Evolutionary conservation across 2,888 invertebrate species (phyloP).

Genomic region (Drosophila limbata): DNA sequence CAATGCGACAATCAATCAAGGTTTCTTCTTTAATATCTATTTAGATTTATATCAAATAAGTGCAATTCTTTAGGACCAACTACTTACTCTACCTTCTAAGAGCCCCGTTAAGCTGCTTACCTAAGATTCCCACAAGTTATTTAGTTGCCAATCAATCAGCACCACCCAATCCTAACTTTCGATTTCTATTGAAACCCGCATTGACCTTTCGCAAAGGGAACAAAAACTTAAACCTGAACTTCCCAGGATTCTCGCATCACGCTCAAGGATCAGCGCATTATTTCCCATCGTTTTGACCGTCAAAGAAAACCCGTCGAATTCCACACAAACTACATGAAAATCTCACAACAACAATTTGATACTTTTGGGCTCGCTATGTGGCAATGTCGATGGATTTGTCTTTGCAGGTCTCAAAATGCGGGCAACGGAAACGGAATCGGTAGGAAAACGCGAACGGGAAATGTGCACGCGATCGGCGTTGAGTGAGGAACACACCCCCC

Average conservation of each 20-base stretch:
- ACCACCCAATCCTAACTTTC: conserved; percentile 8
- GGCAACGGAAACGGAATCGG: conserved; percentile 52
- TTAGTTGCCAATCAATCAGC: neutral
- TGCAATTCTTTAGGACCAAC: no score
- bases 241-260: conserved; percentile 53
- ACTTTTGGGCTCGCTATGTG: conserved; percentile 74
- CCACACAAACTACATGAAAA: conserved; percentile 58
- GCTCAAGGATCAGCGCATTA: conserved; percentile 45
- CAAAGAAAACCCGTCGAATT: conserved; percentile 55
- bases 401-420: conserved; percentile 74
- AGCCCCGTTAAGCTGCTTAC: neutral
- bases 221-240: conserved; percentile 35
- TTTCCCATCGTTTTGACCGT: conserved; percentile 62
- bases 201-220: conserved; percentile 39
- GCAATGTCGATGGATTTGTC: conserved; percentile 54
- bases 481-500: conserved; percentile 64
- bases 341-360: conserved; percentile 72
- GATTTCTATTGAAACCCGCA: conserved; percentile 52
- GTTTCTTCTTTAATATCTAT: neutral
- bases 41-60: neutral
- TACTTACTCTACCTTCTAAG: neutral
- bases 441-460: conserved; percentile 40
- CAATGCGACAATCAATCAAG: neutral
- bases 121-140: conserved; percentile 14
- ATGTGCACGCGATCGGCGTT: conserved; percentile 73